A percentile compares a stretch with the other conserved stretches of the same genome.
Evolutionary conservation across 2,113 vertebrate species (phyloP).

Genomic region (Eretmochelys imbricata): DNA sequence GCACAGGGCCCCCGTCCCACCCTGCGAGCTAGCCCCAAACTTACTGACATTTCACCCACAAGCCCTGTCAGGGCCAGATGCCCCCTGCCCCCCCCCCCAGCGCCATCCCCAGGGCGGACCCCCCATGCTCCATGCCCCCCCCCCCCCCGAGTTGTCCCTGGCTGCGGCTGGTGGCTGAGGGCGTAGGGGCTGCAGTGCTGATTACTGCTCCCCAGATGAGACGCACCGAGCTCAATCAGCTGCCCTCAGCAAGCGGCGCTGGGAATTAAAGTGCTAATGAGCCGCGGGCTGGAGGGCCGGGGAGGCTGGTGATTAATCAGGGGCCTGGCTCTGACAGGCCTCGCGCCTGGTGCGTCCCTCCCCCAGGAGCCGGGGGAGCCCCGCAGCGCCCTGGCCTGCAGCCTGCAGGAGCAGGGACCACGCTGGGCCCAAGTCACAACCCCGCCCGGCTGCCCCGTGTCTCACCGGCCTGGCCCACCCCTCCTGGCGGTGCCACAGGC

Average conservation of each 20-base stretch:
- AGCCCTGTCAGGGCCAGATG: too few species aligned
- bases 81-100: too few species aligned
- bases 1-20: too few species aligned
- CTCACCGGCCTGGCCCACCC: too few species aligned
- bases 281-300: slow-evolving; percentile 18
- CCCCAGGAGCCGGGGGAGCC: not conserved
- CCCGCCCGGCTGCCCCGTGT: not conserved
- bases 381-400: not conserved
- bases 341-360: not conserved
- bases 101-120: too few species aligned
- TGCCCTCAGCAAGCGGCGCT: accelerated
- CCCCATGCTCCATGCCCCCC: too few species aligned
- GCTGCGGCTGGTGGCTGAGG: too few species aligned
- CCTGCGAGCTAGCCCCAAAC: too few species aligned
- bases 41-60: too few species aligned
- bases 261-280: slow-evolving; percentile 48
- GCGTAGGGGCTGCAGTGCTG: not conserved
- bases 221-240: not conserved
- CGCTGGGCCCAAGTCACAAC: accelerated
- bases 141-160: too few species aligned
- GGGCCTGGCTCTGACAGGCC: not conserved
- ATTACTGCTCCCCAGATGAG: not conserved
- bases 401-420: accelerated
- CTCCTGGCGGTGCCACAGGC: too few species aligned
- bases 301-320: slow-evolving; percentile 39